Conservation (phyloP, 2,113 vertebrate species). For the Chlamydotis undulata region DNA sequence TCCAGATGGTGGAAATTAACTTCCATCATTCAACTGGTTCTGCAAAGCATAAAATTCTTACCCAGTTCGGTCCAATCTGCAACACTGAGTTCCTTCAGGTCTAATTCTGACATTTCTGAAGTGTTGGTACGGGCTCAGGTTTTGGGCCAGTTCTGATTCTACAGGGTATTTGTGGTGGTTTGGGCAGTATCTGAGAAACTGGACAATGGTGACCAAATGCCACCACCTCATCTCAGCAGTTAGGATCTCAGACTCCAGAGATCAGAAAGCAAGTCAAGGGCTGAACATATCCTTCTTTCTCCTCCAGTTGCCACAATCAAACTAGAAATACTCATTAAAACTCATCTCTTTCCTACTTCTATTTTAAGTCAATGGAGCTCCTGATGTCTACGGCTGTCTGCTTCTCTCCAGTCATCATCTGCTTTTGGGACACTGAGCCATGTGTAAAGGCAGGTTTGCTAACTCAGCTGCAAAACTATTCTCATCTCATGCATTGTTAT, state of each 20-base stretch:
- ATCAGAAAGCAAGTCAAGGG: neutral
- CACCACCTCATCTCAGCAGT: neutral
- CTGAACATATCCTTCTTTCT: neutral
- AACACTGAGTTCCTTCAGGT: neutral
- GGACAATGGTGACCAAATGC: neutral
- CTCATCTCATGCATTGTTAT: neutral
- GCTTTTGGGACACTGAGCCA: neutral
- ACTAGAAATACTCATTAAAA: neutral
- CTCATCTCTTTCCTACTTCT: neutral
- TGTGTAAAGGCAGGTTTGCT: neutral
- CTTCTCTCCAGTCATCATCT: neutral
- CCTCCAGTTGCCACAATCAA: neutral
- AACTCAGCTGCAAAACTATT: neutral
- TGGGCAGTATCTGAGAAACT: neutral
- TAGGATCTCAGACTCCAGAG: neutral
- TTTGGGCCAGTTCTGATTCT: neutral
- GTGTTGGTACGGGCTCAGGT: neutral
- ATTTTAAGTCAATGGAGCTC: neutral
- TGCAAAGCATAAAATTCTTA: neutral
- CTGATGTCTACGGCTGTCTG: neutral
- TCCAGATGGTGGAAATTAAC: neutral
- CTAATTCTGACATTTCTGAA: neutral
- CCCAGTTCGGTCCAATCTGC: neutral
- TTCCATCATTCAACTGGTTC: neutral
- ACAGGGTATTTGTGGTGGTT: neutral